Evolutionary conservation across 23 tunicate species (phyloP).

Genomic region (Ascidia mentula): DNA sequence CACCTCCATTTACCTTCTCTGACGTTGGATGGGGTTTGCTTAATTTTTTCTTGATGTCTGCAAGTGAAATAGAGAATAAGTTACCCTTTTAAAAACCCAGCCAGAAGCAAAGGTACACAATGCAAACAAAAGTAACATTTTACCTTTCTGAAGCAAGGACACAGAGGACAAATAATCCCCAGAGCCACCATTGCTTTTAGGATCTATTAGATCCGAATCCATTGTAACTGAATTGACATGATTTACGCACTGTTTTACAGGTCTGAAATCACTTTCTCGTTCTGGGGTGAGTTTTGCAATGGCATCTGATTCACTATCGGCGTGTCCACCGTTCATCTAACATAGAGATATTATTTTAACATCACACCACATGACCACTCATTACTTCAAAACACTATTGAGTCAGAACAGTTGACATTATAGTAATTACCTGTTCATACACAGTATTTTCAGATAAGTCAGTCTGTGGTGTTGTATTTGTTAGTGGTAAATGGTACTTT

Average conservation of each 20-base stretch:
- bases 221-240: not conserved
- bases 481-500: not conserved
- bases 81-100: not conserved
- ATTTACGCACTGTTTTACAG: not conserved
- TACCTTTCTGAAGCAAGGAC: not conserved
- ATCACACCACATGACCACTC: not conserved
- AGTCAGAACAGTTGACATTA: too few species aligned
- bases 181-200: not conserved
- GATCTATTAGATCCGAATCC: not conserved
- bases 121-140: too few species aligned
- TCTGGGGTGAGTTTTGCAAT: not conserved
- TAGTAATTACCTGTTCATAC: not conserved
- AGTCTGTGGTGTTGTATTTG: not conserved
- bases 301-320: not conserved
- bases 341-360: not conserved
- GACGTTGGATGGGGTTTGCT: not conserved
- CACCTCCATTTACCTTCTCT: not conserved
- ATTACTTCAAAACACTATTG: not conserved
- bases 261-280: not conserved
- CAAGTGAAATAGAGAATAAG: not conserved
- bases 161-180: not conserved
- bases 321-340: slow-evolving; percentile 2
- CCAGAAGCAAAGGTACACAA: not conserved
- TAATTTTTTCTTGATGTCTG: not conserved
- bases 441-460: slow-evolving; percentile 4